Evolutionary conservation across 1,140 invertebrate genomes (phyloP).

Genomic region (Drosophila arizonae): DNA sequence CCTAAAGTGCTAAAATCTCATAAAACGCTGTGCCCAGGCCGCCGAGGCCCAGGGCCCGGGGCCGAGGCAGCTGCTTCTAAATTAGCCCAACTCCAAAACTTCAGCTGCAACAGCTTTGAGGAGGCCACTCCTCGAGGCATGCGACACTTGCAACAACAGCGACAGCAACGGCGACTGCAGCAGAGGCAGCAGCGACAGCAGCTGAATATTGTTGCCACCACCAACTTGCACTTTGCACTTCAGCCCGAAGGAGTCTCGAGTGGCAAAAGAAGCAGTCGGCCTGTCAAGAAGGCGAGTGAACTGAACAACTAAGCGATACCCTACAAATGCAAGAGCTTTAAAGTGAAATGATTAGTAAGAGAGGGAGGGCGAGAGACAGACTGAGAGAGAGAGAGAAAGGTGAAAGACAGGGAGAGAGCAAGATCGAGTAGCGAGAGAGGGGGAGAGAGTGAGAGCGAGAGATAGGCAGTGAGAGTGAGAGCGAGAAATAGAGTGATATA

Average conservation of each 20-base stretch:
- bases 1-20: slow-evolving; percentile 75
- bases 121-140: slow-evolving; percentile 53
- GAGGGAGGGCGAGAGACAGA: no score
- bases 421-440: background rate
- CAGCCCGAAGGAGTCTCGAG: slow-evolving; percentile 58
- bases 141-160: slow-evolving; percentile 62
- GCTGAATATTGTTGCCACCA: slow-evolving; percentile 50
- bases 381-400: background rate
- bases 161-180: slow-evolving; percentile 30
- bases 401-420: background rate
- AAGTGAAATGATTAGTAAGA: no score
- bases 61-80: slow-evolving; percentile 65
- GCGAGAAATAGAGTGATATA: background rate
- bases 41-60: slow-evolving; percentile 21
- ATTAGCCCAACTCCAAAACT: slow-evolving; percentile 57
- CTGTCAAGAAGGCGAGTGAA: background rate
- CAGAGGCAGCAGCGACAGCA: slow-evolving; percentile 35
- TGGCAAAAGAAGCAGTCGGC: slow-evolving; percentile 21
- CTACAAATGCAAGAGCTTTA: background rate
- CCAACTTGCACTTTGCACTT: slow-evolving; percentile 73
- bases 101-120: slow-evolving; percentile 29
- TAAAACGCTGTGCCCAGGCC: slow-evolving; percentile 54
- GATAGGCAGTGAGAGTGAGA: background rate
- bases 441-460: background rate
- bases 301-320: slow-evolving; percentile 6